Percentiles rank a stretch among this genome's conserved stretches.
Evolutionary conservation across 2,113 vertebrate species (phyloP).

Genomic region (Pluvialis apricaria): DNA sequence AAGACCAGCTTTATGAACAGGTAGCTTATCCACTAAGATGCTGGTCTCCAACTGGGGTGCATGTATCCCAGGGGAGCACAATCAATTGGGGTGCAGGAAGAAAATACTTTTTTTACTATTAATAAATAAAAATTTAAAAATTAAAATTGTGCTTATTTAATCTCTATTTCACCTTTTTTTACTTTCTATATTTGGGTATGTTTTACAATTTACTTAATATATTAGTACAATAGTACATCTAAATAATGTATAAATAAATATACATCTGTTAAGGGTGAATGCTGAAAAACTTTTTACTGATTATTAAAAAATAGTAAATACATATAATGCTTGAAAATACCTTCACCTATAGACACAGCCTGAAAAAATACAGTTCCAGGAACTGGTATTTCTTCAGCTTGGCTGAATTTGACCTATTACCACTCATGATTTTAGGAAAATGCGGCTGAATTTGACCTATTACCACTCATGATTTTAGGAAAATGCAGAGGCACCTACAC

Average conservation of each 20-base stretch:
- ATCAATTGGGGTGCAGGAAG: background rate
- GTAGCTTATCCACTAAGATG: background rate
- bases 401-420: background rate
- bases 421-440: background rate
- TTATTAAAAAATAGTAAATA: background rate
- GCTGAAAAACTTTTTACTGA: background rate
- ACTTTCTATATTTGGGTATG: background rate
- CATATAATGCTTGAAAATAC: background rate
- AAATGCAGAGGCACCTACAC: background rate
- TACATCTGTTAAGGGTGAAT: background rate
- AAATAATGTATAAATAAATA: background rate
- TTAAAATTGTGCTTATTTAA: background rate
- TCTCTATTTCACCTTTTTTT: background rate
- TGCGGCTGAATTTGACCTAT: background rate
- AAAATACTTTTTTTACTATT: background rate
- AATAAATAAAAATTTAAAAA: background rate
- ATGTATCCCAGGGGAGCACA: fast-evolving
- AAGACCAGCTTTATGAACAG: background rate
- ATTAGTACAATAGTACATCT: background rate
- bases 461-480: background rate
- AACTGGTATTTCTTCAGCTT: background rate
- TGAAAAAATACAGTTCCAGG: background rate
- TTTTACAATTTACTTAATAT: background rate
- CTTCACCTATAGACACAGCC: background rate
- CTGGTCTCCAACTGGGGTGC: background rate